phyloP scores from a whole-genome alignment of 35 echinoderm and acorn worm species.

The Apostichopus californicus region DNA sequence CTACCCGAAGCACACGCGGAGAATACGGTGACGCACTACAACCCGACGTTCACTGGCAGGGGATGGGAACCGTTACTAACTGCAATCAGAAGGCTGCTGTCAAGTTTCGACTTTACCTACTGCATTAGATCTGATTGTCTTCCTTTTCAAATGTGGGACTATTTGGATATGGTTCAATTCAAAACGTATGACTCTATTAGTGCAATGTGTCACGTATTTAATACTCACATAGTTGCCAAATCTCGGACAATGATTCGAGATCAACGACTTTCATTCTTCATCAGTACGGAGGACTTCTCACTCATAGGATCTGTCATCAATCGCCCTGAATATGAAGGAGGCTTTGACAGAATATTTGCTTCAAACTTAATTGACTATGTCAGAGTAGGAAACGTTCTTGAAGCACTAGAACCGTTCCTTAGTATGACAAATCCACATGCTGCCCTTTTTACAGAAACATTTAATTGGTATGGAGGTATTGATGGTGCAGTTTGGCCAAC shows the following conservation, averaged over 20 bases:
- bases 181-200: not conserved
- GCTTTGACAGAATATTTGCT: slow-evolving; percentile 71
- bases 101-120: slow-evolving; percentile 27
- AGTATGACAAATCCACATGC: slow-evolving; percentile 56
- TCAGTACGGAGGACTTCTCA: slow-evolving; percentile 48
- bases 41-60: slow-evolving; percentile 64
- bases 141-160: slow-evolving; percentile 69
- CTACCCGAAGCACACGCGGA: not conserved
- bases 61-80: not conserved
- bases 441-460: slow-evolving; percentile 50
- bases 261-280: slow-evolving; percentile 11
- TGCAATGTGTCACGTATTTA: slow-evolving; percentile 40
- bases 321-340: not conserved
- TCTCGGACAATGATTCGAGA: slow-evolving; percentile 3
- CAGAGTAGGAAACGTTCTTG: not conserved
- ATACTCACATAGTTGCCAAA: not conserved
- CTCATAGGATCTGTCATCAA: not conserved
- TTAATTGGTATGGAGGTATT: slow-evolving; percentile 34
- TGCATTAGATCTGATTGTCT: slow-evolving; percentile 31
- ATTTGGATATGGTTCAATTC: slow-evolving; percentile 16
- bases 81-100: not conserved
- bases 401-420: slow-evolving; percentile 52
- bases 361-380: slow-evolving; percentile 59
- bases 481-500: too few relatives aligned
- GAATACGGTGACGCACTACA: slow-evolving; percentile 32